These are phyloP conservation scores for Brachymystax lenok DNA, from an alignment of 2,797 vertebrate species.

Conservation along the genomic window DNA sequence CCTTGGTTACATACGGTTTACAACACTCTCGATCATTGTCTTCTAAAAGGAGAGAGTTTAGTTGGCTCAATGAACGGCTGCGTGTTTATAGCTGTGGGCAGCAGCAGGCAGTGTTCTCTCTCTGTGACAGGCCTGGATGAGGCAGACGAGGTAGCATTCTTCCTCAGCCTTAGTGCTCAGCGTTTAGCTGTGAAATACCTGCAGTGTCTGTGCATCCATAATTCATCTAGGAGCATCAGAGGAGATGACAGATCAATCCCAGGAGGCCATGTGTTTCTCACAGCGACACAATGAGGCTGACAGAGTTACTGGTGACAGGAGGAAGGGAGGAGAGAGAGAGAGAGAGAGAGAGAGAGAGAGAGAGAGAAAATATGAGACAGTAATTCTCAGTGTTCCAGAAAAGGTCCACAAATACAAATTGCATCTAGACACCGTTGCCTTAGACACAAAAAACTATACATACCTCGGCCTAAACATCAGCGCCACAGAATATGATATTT, in stretches of 20 bases:
- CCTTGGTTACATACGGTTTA: neutral
- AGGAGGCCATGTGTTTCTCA: neutral
- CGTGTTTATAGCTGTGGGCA: neutral
- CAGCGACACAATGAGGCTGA: conserved; percentile 4
- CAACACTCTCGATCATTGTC: neutral
- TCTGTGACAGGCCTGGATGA: neutral
- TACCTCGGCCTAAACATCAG: too few species aligned
- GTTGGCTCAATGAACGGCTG: neutral
- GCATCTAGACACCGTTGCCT: too few species aligned
- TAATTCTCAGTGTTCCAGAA: too few species aligned
- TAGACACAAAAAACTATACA: too few species aligned
- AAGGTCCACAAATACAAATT: too few species aligned
- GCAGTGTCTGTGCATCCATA: conserved; percentile 4
- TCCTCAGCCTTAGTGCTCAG: neutral
- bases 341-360: neutral
- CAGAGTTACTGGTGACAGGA: neutral
- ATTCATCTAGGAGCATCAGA: neutral
- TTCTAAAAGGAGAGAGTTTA: neutral
- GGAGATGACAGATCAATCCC: conserved; percentile 19
- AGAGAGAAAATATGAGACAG: neutral
- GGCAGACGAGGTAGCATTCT: neutral
- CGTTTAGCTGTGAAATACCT: neutral
- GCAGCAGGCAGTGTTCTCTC: neutral
- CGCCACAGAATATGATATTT: too few species aligned
- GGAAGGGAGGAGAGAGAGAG: neutral